Percentiles rank a stretch among this genome's conserved stretches.
Conservation (phyloP, 2,113 vertebrate species). For the Nettapus auritus region DNA sequence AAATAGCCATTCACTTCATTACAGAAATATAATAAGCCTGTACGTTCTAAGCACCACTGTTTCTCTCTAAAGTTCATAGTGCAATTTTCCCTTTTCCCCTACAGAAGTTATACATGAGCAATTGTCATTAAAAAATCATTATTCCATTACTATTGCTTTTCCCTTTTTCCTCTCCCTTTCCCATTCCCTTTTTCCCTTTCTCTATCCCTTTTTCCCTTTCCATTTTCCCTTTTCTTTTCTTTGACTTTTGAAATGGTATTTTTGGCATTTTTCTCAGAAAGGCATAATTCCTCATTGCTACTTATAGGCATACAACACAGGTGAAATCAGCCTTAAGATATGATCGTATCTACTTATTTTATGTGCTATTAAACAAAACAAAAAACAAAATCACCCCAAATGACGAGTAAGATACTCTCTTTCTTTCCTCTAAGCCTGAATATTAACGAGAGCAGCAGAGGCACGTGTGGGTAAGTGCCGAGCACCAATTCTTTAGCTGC, state of each 20-base stretch:
- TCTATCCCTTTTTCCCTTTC: neutral
- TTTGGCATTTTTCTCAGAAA: conserved; percentile 65
- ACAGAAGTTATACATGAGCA: conserved; percentile 50
- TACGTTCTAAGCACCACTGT: conserved; percentile 66
- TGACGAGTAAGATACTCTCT: neutral
- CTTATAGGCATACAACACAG: neutral
- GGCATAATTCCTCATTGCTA: neutral
- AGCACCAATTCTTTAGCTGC: neutral
- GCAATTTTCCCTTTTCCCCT: conserved; percentile 75
- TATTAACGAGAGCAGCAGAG: neutral
- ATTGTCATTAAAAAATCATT: conserved; percentile 23
- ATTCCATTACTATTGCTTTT: conserved; percentile 37
- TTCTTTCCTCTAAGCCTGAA: neutral
- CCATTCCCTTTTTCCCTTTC: neutral
- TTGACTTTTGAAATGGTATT: conserved; percentile 42
- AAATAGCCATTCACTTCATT: conserved; percentile 66
- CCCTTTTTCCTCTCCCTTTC: neutral
- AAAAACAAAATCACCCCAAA: neutral
- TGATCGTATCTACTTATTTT: neutral
- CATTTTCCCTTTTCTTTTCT: neutral
- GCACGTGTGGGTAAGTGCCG: neutral
- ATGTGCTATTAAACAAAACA: neutral
- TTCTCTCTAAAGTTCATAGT: conserved; percentile 71
- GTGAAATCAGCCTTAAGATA: neutral
- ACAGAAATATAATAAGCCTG: conserved; percentile 55